Evolutionary conservation across 23 tunicate genomes (phyloP), one percentile per base, ranked within the genome.

Genomic region (Ciona savignyi): DNA sequence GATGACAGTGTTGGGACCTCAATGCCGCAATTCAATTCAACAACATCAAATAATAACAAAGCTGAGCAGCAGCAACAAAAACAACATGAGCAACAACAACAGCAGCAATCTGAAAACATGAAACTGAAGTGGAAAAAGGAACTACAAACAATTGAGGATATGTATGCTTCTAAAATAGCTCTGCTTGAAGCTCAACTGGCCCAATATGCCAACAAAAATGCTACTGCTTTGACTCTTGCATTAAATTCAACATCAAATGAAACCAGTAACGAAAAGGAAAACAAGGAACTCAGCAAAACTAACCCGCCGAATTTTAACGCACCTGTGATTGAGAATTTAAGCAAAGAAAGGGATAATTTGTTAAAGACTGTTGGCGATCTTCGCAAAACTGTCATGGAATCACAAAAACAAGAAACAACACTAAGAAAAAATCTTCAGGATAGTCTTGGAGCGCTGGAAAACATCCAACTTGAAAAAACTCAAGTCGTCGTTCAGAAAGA

Each of bases 311-410:
- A 42, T 42, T 42, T 42, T 74, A 74, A 85, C 48, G 51, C 71
- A 27, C 79, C 80, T 25, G 25, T 85, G 26, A 85, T 42, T 9
- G 56, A 42, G 15, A 42, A 42, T 9, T 86, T 68, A 81, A 86
- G 27, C 68, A 83, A 75, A 75, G 96, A 88, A 77, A 63, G 80
- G 60, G 86, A 88, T 78, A 84, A 82, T n/a, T 61, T 88, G 0
- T 32, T 82, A 72, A 88, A 82, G 61, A 62, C 96, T 21, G 74
- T 82, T 19, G 33, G 77, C 0, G 68, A 86, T 20, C 49, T 81
- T 70, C 70, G 88, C 4, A 51, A 75, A 27, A 34, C 79, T 2
- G 32, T 82, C 24, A 60, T 9, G 3, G 74, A 82, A 4, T 60
- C 83, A 19, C 87, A 88, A 66, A 60, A 64, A 29, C 69, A 51